Conservation (phyloP, 2,113 vertebrate species). For the Passer montanus region DNA sequence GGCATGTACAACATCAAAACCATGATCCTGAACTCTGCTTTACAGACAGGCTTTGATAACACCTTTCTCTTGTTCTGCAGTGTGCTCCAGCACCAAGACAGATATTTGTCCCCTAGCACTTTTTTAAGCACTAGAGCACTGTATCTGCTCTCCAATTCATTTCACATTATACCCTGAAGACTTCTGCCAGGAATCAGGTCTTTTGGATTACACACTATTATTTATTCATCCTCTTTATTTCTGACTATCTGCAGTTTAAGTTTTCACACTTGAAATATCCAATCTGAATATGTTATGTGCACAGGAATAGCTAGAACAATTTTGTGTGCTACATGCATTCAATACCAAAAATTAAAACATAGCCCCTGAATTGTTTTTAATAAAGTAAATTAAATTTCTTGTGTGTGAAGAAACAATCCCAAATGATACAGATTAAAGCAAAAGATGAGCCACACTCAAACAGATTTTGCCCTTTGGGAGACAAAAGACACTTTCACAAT, state of each 20-base stretch:
- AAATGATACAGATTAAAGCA: not conserved
- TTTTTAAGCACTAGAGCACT: not conserved
- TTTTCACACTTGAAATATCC: not conserved
- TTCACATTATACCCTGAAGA: not conserved
- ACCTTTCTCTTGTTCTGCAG: not conserved
- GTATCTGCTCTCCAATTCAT: not conserved
- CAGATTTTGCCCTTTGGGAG: not conserved
- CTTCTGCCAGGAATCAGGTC: not conserved
- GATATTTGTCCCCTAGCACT: not conserved
- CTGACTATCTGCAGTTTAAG: not conserved
- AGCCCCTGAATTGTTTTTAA: not conserved
- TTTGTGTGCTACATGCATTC: not conserved
- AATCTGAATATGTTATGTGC: not conserved
- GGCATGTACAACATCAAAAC: not conserved
- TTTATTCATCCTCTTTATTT: constrained; percentile 15
- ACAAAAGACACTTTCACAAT: not conserved
- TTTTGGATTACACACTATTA: not conserved
- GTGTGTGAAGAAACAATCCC: not conserved
- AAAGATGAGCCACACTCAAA: not conserved
- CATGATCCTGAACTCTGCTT: not conserved
- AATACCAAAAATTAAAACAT: not conserved
- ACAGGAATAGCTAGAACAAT: not conserved
- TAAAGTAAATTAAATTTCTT: not conserved
- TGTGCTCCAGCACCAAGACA: not conserved
- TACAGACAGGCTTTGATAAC: not conserved